Conservation (phyloP, 2,113 vertebrate genomes). For the Bubalus kerabau region DNA sequence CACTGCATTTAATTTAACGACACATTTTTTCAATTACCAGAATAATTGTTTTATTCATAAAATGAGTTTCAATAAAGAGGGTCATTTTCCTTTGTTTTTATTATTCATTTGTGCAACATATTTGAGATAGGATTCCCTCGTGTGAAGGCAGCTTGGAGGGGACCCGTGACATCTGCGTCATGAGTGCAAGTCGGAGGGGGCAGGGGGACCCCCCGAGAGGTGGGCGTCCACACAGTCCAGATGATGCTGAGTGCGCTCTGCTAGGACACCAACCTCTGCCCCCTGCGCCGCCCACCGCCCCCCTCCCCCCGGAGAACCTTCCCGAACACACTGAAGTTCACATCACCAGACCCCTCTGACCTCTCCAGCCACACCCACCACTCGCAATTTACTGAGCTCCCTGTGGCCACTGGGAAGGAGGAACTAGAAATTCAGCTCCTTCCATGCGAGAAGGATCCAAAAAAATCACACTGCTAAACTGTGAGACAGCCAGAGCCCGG, state of each 20-base stretch:
- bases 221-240: background rate
- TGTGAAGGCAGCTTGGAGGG: conserved; percentile 45
- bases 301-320: background rate
- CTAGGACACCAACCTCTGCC: accelerated
- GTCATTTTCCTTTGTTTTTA: conserved; percentile 87
- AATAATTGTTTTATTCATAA: conserved; percentile 91
- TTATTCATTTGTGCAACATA: conserved; percentile 84
- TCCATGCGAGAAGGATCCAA: background rate
- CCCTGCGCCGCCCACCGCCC: accelerated
- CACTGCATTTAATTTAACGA: conserved; percentile 90
- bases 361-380: background rate
- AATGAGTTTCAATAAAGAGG: conserved; percentile 86
- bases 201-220: background rate
- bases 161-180: conserved; percentile 50
- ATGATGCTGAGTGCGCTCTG: background rate
- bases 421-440: background rate
- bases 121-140: conserved; percentile 60
- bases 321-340: background rate
- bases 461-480: background rate
- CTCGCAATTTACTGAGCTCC: background rate
- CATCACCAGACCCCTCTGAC: background rate
- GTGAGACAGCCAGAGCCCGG: background rate
- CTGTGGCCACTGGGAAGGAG: background rate
- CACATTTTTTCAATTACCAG: conserved; percentile 91
- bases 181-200: background rate